A percentile compares a stretch with the other conserved stretches of the same genome.
phyloP scores from a whole-genome alignment of 2,113 vertebrate species.

The Origma solitaria region DNA sequence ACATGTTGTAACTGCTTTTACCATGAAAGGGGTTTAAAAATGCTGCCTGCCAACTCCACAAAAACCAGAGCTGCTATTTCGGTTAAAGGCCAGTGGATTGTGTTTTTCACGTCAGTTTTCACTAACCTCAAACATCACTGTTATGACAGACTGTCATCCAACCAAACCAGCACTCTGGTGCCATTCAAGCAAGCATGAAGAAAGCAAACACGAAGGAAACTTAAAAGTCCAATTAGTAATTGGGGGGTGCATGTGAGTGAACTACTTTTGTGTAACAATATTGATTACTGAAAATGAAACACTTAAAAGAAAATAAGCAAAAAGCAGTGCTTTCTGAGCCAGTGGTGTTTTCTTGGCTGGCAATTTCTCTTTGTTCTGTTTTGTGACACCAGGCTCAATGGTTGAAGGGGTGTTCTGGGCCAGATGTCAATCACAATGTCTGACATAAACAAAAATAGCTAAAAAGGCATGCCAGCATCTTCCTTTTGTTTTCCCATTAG shows the following conservation, averaged over 20 bases:
- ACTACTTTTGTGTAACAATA: slow-evolving; percentile 14
- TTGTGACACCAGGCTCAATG: slow-evolving; percentile 45
- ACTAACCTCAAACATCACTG: slow-evolving; percentile 45
- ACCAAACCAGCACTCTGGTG: slow-evolving; percentile 8
- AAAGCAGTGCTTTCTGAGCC: slow-evolving; percentile 34
- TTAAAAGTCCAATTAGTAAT: slow-evolving; percentile 1
- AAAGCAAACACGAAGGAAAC: slow-evolving; percentile 18
- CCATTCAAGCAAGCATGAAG: slow-evolving; percentile 13
- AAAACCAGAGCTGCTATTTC: slow-evolving; percentile 22
- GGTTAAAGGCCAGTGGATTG: slow-evolving; percentile 35
- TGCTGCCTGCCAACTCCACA: slow-evolving; percentile 44
- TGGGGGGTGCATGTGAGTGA: neutral
- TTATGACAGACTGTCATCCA: slow-evolving; percentile 62
- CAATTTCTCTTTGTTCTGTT: slow-evolving; percentile 69
- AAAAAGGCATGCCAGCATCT: slow-evolving; percentile 53
- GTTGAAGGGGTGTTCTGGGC: slow-evolving; percentile 49
- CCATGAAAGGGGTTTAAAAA: neutral
- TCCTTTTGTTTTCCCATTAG: slow-evolving; percentile 66
- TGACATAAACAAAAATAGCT: slow-evolving; percentile 68
- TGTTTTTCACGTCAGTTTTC: slow-evolving; percentile 54
- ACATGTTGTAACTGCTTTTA: slow-evolving; percentile 37
- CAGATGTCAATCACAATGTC: slow-evolving; percentile 63
- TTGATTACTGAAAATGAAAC: slow-evolving; percentile 58
- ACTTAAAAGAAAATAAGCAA: slow-evolving; percentile 54
- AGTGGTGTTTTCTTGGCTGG: slow-evolving; percentile 60